Conservation (phyloP, 2,888 invertebrate genomes). For the Synergus gifuensis region DNA sequence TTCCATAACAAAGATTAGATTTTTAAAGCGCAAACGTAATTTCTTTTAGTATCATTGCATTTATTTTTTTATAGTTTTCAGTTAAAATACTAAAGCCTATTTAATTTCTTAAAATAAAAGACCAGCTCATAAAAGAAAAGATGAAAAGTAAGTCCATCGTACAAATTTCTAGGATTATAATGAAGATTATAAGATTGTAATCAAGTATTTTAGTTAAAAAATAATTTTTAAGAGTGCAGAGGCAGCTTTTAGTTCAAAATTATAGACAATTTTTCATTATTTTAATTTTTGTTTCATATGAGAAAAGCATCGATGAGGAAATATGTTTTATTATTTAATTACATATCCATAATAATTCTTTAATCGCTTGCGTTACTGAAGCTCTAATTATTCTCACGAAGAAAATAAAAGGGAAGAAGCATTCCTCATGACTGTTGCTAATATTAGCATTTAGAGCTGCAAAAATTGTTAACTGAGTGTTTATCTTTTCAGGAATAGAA, state of each 20-base stretch:
- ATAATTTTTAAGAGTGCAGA: no score
- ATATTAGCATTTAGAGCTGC: background rate
- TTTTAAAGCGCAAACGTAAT: background rate
- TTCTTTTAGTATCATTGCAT: background rate
- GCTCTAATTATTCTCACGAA: background rate
- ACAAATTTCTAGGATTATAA: background rate
- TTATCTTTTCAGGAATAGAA: conserved; percentile 49
- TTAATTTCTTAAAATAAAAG: background rate
- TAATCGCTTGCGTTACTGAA: background rate
- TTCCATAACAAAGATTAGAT: background rate
- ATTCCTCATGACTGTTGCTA: background rate
- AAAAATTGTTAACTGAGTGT: conserved; percentile 7
- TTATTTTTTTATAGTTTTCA: background rate
- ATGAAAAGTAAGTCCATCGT: background rate
- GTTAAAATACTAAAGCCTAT: background rate
- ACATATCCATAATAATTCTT: background rate
- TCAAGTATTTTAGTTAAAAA: no score
- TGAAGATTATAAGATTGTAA: no score
- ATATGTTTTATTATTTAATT: background rate
- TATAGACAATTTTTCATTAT: no score
- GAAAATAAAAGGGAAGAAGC: background rate
- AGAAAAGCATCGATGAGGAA: no score
- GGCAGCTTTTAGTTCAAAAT: no score
- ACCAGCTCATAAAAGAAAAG: background rate
- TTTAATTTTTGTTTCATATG: no score